A percentile compares a stretch with the other conserved stretches of the same genome.
These are phyloP conservation scores for Hartigia nigra DNA, from an alignment of 2,888 invertebrate species.

Conservation along the genomic window DNA sequence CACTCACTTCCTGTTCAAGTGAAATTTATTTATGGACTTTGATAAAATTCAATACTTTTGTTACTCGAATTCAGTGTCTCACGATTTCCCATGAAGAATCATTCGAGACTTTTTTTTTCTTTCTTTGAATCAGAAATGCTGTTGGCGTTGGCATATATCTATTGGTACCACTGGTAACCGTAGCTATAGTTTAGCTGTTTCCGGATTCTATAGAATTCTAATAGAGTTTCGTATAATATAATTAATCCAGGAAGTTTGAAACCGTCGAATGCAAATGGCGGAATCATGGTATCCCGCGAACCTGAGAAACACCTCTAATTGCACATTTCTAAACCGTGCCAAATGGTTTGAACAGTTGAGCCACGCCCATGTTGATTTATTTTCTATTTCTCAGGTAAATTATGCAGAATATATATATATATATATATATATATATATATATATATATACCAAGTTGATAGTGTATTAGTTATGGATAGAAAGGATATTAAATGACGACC, in stretches of 20 bases:
- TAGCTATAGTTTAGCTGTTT: neutral
- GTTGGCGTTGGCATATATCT: no score
- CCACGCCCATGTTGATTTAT: neutral
- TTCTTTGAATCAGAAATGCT: neutral
- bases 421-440: no score
- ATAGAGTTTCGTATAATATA: neutral
- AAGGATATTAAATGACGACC: neutral
- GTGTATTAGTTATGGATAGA: neutral
- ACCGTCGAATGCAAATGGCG: neutral
- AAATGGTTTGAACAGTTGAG: neutral
- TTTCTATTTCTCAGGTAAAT: neutral
- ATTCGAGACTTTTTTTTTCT: neutral
- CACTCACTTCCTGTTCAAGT: neutral
- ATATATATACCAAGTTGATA: neutral
- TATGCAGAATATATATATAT: neutral
- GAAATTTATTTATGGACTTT: neutral
- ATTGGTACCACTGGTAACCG: neutral
- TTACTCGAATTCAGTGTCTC: neutral
- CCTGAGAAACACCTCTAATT: neutral
- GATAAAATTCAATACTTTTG: neutral
- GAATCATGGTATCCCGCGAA: neutral
- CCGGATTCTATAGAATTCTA: neutral
- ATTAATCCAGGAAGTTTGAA: neutral
- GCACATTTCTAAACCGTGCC: neutral
- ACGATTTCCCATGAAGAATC: neutral